These are phyloP conservation scores for Plusia festucae DNA, from an alignment of 2,888 invertebrate species.

Conservation along the genomic window DNA sequence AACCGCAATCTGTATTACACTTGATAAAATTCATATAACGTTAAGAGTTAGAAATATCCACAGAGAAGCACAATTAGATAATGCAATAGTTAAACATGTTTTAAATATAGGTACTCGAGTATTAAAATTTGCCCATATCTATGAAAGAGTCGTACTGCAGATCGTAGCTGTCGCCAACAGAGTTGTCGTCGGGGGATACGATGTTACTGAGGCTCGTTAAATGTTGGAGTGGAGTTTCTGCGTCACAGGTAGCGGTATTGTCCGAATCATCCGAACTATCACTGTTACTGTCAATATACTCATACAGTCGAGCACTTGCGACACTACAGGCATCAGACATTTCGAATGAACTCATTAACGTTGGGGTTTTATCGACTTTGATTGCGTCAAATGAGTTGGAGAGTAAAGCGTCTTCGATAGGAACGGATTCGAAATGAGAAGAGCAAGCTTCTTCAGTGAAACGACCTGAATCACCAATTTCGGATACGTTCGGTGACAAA, in stretches of 20 bases:
- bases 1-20: conserved; percentile 58
- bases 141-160: conserved; percentile 87
- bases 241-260: conserved; percentile 78
- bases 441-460: conserved; percentile 83
- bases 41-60: conserved; percentile 63
- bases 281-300: conserved; percentile 81
- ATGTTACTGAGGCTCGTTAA: conserved; percentile 60
- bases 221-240: conserved; percentile 61
- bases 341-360: conserved; percentile 58
- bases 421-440: conserved; percentile 74
- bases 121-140: conserved; percentile 87
- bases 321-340: conserved; percentile 59
- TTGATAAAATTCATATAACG: conserved; percentile 61
- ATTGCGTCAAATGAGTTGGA: conserved; percentile 79
- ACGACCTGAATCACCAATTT: conserved; percentile 81
- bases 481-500: conserved; percentile 77
- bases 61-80: conserved; percentile 71
- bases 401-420: conserved; percentile 81
- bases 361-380: conserved; percentile 70
- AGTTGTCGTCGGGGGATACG: conserved; percentile 67
- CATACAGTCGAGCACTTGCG: conserved; percentile 61
- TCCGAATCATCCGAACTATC: conserved; percentile 75
- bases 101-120: conserved; percentile 54
- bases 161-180: conserved; percentile 78
- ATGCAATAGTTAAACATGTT: conserved; percentile 60